A percentile compares a stretch with the other conserved stretches of the same genome.
phyloP scores from a whole-genome alignment of 1,140 invertebrate species.

The Sinella curviseta region DNA sequence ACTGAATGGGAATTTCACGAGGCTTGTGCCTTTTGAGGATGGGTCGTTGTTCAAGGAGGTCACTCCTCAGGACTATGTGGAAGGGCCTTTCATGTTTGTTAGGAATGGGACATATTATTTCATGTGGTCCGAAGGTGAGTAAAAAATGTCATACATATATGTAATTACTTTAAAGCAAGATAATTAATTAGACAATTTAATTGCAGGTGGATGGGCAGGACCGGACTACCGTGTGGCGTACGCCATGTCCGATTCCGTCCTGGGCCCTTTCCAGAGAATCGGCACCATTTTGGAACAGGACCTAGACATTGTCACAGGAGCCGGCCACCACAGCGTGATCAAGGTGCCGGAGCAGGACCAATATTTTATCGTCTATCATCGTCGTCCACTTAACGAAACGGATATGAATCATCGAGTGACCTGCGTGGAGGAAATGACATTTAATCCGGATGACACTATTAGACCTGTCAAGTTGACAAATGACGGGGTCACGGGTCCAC shows the following conservation, averaged over 20 bases:
- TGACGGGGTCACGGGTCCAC: conserved; percentile 19
- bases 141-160: neutral
- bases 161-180: neutral
- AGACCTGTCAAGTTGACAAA: conserved; percentile 1
- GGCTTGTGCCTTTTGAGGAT: neutral
- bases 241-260: conserved; percentile 11
- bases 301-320: conserved; percentile 31
- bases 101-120: conserved; percentile 40
- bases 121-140: conserved; percentile 38
- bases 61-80: conserved; percentile 30
- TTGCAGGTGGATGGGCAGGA: conserved; percentile 29
- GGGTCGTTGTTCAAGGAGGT: conserved; percentile 35
- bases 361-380: conserved; percentile 42
- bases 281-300: conserved; percentile 36
- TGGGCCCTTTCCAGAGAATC: conserved; percentile 30
- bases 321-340: conserved; percentile 39
- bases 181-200: neutral
- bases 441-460: conserved; percentile 23
- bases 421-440: conserved; percentile 27
- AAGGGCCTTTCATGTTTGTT: conserved; percentile 40
- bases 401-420: conserved; percentile 7
- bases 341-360: conserved; percentile 21
- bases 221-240: conserved; percentile 41
- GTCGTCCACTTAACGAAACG: conserved; percentile 32
- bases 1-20: conserved; percentile 30